These are phyloP conservation scores for Rhagonycha fulva DNA, from an alignment of 2,888 invertebrate genomes.

Conservation along the genomic window DNA sequence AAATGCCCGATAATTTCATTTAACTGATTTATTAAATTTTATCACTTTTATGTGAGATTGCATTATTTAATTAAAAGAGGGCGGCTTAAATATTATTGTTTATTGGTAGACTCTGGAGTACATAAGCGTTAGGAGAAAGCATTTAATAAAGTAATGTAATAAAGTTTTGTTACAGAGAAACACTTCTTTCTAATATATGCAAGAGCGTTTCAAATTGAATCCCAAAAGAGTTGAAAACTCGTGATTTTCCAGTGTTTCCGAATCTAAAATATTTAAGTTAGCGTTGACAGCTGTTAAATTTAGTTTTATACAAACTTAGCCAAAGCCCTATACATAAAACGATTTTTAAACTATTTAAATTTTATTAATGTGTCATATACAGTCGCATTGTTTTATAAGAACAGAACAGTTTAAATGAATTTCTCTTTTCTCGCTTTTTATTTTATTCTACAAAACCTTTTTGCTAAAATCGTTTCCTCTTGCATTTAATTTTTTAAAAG, in stretches of 20 bases:
- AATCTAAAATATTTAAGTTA: slow-evolving; percentile 12
- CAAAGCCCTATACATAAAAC: neutral
- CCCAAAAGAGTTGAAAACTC: neutral
- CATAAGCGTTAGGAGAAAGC: neutral
- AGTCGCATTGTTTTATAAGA: neutral
- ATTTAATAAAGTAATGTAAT: neutral
- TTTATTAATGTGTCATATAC: slow-evolving; percentile 12
- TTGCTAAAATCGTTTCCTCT: neutral
- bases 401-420: neutral
- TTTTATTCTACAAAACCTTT: neutral
- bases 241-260: slow-evolving; percentile 6
- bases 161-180: neutral
- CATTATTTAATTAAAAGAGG: neutral
- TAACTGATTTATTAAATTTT: neutral
- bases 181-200: neutral
- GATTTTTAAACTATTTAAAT: slow-evolving; percentile 3
- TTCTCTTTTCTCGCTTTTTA: neutral
- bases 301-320: slow-evolving; percentile 11
- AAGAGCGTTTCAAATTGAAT: neutral
- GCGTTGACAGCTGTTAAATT: slow-evolving; percentile 19
- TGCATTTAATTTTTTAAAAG: neutral
- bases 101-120: neutral
- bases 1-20: neutral
- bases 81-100: neutral
- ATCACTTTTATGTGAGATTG: neutral